phyloP scores from a whole-genome alignment of 2,113 vertebrate genomes.

The zebrafish (Danio rerio) region DNA sequence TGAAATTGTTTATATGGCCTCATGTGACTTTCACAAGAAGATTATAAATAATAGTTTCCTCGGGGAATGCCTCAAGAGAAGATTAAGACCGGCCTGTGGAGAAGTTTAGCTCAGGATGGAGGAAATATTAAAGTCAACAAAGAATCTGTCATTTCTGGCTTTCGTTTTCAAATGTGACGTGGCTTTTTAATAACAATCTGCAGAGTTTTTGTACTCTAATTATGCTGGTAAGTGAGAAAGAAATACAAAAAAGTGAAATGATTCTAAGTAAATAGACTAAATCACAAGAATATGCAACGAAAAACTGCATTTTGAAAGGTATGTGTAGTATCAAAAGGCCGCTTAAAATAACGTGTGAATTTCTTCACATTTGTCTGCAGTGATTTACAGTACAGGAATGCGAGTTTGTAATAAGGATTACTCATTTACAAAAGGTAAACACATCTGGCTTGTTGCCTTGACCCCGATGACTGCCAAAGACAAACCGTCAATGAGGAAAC shows the following conservation, averaged over 20 bases:
- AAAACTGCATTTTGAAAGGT: neutral
- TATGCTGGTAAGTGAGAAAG: neutral
- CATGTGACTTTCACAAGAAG: slow-evolving; percentile 29
- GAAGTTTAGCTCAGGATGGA: neutral
- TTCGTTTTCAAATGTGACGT: neutral
- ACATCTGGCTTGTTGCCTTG: slow-evolving; percentile 60
- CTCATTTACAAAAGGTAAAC: slow-evolving; percentile 71
- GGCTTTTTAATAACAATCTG: neutral
- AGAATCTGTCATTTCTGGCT: neutral
- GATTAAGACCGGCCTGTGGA: neutral
- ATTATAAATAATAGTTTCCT: slow-evolving; percentile 40
- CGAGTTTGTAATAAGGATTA: slow-evolving; percentile 57
- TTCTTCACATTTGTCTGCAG: neutral
- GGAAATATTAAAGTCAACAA: slow-evolving; percentile 3
- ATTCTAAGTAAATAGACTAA: neutral
- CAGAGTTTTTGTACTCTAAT: neutral
- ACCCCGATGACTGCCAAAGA: slow-evolving; percentile 57
- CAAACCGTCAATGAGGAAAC: slow-evolving; percentile 53
- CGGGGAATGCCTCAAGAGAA: slow-evolving; percentile 27
- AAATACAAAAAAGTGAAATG: neutral
- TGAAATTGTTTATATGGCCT: slow-evolving; percentile 21
- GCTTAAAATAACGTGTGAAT: neutral
- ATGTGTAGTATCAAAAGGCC: neutral
- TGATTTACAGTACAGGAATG: slow-evolving; percentile 51
- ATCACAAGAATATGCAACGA: too few species aligned